A percentile compares a stretch with the other conserved stretches of the same genome.
These are phyloP conservation scores for Ceratina australensis DNA, from an alignment of 1,140 invertebrate genomes.

Conservation along the genomic window DNA sequence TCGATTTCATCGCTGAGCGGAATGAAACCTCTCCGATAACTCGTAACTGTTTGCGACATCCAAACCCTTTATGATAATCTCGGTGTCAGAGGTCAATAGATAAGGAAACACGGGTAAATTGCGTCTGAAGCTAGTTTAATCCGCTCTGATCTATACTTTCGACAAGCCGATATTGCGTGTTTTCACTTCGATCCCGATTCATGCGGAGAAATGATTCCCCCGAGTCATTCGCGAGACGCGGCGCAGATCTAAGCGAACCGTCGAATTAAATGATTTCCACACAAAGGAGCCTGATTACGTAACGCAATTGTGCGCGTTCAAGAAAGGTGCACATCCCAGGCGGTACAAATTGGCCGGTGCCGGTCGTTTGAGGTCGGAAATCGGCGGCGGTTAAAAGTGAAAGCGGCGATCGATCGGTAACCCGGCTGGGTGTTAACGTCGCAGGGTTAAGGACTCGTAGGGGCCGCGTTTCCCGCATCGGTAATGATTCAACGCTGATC, in stretches of 20 bases:
- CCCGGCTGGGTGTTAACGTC: constrained; percentile 50
- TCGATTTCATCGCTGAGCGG: background rate
- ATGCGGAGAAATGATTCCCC: background rate
- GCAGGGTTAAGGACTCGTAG: constrained; percentile 38
- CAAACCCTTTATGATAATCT: constrained; percentile 47
- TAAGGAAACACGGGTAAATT: constrained; percentile 27
- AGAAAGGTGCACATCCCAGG: background rate
- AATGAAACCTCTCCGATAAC: constrained; percentile 28
- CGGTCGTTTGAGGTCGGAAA: background rate
- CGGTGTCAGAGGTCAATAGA: constrained; percentile 4
- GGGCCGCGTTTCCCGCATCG: constrained; percentile 15
- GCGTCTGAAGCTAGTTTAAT: constrained; percentile 3
- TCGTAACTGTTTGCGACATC: constrained; percentile 27
- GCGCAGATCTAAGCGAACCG: background rate
- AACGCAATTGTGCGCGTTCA: background rate
- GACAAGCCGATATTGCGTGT: too few relatives aligned
- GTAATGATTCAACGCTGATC: constrained; percentile 20
- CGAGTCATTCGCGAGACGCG: background rate
- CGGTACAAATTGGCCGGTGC: background rate
- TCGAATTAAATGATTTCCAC: background rate
- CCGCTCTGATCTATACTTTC: too few relatives aligned
- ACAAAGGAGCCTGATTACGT: background rate
- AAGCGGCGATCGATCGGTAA: constrained; percentile 30
- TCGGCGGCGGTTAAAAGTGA: constrained; percentile 26
- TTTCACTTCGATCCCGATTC: too few relatives aligned